These are phyloP conservation scores for Camponotus pennsylvanicus DNA, from an alignment of 1,140 invertebrate genomes.

Conservation along the genomic window DNA sequence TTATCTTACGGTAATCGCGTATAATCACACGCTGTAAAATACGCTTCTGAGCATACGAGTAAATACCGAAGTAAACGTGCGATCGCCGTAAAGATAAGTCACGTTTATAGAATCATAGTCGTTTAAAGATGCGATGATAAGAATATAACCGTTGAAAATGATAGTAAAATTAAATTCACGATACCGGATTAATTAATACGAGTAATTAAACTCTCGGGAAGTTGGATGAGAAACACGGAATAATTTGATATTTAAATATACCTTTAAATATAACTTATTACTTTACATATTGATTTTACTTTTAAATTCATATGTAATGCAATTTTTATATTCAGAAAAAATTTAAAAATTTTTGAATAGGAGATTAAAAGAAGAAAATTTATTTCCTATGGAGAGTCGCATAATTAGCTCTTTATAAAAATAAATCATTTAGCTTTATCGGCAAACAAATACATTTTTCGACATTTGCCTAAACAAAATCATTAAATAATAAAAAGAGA, in stretches of 20 bases:
- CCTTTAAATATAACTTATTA: no score
- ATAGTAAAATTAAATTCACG: conserved; percentile 29
- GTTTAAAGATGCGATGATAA: conserved; percentile 17
- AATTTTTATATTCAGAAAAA: background rate
- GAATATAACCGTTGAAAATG: conserved; percentile 2
- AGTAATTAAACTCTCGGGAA: conserved; percentile 23
- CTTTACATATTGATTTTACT: conserved; percentile 6
- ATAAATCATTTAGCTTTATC: conserved; percentile 12
- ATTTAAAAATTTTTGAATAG: background rate
- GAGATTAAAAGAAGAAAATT: conserved; percentile 26
- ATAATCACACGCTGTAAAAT: conserved; percentile 41
- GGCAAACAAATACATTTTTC: conserved; percentile 14
- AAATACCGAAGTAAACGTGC: conserved; percentile 12
- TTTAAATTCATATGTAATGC: background rate
- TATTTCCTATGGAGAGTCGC: conserved; percentile 10
- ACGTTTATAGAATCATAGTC: background rate
- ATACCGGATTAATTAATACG: conserved; percentile 56
- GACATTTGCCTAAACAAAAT: background rate
- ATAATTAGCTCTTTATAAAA: conserved; percentile 58
- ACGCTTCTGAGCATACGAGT: background rate
- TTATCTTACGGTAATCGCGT: conserved; percentile 20
- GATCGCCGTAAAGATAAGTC: conserved; percentile 48
- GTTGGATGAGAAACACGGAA: conserved; percentile 13
- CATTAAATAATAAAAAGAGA: background rate
- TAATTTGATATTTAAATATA: conserved; percentile 46